A percentile compares a stretch with the other conserved stretches of the same genome.
phyloP scores from a whole-genome alignment of 2,797 vertebrate species.

The Semotilus atromaculatus region DNA sequence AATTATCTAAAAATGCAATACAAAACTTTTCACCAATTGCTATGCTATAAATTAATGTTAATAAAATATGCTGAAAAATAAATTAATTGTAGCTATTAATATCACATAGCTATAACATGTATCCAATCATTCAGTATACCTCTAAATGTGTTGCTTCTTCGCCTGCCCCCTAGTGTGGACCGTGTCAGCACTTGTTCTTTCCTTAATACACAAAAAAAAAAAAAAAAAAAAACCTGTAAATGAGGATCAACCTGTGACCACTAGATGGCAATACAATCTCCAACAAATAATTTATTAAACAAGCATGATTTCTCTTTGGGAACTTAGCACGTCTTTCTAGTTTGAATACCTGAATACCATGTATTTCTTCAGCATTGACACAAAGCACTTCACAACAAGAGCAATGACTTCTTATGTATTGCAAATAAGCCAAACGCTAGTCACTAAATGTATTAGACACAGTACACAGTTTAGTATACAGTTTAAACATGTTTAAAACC shows the following conservation, averaged over 20 bases:
- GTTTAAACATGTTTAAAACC: neutral
- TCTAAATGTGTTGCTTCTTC: slow-evolving; percentile 62
- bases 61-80: no score
- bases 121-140: slow-evolving; percentile 64
- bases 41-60: no score
- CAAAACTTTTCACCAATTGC: neutral
- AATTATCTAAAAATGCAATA: neutral
- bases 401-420: neutral
- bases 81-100: neutral
- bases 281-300: neutral
- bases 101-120: neutral
- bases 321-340: neutral
- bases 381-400: neutral
- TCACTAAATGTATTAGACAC: slow-evolving; percentile 26
- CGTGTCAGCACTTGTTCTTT: slow-evolving; percentile 54
- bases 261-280: slow-evolving; percentile 72
- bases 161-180: slow-evolving; percentile 60
- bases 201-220: slow-evolving; percentile 39
- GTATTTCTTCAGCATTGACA: neutral
- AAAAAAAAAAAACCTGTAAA: slow-evolving; percentile 28
- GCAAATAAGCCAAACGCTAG: neutral
- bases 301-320: slow-evolving; percentile 17
- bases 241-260: slow-evolving; percentile 58
- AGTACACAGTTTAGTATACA: neutral
- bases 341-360: neutral